phyloP scores from a whole-genome alignment of 2,113 vertebrate species.

The Psittacara wagleri region DNA sequence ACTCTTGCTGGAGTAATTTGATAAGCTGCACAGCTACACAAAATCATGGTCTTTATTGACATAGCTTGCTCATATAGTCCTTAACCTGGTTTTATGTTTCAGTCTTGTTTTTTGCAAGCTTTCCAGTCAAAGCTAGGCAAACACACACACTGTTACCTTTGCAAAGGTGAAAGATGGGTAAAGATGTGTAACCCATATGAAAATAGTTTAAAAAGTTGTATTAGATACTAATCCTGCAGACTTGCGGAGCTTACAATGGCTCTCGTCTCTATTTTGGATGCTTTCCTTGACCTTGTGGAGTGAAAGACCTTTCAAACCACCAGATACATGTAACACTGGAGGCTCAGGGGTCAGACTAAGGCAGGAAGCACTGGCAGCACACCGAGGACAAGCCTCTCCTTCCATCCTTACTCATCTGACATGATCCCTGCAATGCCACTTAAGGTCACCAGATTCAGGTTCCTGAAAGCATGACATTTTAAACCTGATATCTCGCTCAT shows the following conservation, averaged over 20 bases:
- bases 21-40: not conserved
- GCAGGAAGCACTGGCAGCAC: not conserved
- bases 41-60: not conserved
- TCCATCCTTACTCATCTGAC: not conserved
- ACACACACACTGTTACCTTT: not conserved
- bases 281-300: not conserved
- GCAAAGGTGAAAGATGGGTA: not conserved
- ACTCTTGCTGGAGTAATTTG: not conserved
- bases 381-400: not conserved
- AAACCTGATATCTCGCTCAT: not conserved
- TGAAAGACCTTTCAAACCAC: not conserved
- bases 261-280: not conserved
- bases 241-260: not conserved
- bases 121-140: not conserved
- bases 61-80: not conserved
- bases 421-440: not conserved
- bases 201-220: not conserved
- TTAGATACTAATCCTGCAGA: not conserved
- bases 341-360: not conserved
- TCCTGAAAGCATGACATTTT: not conserved
- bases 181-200: rapidly evolving
- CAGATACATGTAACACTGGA: not conserved
- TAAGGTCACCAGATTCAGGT: constrained; percentile 17
- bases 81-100: not conserved
- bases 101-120: not conserved